Conservation (phyloP, 2,113 vertebrate species). For the Dicentrarchus labrax region DNA sequence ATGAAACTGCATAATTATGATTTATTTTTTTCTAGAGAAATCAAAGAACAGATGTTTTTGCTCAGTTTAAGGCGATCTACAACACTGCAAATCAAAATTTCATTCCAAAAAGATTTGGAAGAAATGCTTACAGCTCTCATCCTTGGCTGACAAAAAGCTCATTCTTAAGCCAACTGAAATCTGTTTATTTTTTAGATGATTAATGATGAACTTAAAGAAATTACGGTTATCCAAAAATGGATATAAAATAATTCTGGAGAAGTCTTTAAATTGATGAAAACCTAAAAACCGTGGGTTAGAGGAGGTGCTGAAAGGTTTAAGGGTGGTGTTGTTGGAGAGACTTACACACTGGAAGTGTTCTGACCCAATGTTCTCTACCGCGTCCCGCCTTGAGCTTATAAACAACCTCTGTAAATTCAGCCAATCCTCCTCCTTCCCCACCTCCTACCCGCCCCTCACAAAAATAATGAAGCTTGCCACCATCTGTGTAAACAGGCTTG, state of each 20-base stretch:
- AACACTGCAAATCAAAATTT: conserved; percentile 54
- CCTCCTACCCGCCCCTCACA: conserved; percentile 77
- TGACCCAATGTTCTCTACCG: conserved; percentile 58
- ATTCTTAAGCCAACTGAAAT: conserved; percentile 16
- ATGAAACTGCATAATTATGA: conserved; percentile 1
- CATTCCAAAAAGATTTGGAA: conserved; percentile 43
- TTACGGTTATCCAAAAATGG: not conserved
- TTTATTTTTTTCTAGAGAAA: conserved; percentile 46
- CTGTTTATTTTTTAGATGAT: conserved; percentile 50
- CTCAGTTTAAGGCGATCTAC: conserved; percentile 29
- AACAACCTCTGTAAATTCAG: conserved; percentile 75
- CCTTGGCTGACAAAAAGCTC: conserved; percentile 20
- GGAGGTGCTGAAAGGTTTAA: conserved; percentile 19
- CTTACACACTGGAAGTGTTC: conserved; percentile 52
- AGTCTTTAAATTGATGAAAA: conserved; percentile 12
- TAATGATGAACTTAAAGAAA: conserved; percentile 21
- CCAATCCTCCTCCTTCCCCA: conserved; percentile 66
- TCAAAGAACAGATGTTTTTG: conserved; percentile 69
- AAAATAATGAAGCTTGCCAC: conserved; percentile 83
- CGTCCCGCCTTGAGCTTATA: conserved; percentile 70
- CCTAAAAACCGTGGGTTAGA: not conserved
- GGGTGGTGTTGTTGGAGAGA: conserved; percentile 10
- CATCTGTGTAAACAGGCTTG: conserved; percentile 85
- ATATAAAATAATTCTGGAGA: conserved; percentile 2
- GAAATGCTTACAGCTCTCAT: conserved; percentile 14